Percentiles rank a stretch among this genome's conserved stretches.
Evolutionary conservation across 2,888 invertebrate genomes (phyloP).

Genomic region (Meteorus cinctellus): DNA sequence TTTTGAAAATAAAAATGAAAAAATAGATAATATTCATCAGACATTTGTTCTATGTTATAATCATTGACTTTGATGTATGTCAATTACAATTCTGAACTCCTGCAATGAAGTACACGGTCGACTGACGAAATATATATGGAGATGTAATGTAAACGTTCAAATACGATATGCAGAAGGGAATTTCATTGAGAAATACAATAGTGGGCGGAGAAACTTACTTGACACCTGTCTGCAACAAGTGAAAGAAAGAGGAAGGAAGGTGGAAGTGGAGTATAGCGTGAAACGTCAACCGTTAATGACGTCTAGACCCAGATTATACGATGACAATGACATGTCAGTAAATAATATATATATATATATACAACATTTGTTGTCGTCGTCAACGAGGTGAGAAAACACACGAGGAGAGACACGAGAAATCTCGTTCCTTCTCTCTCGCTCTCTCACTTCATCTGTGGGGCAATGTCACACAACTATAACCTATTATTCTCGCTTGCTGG

Average conservation of each 20-base stretch:
- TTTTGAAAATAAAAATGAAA: too few relatives aligned
- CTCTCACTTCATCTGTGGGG: conserved; percentile 64
- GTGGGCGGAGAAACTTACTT: conserved; percentile 59
- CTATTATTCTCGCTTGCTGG: conserved; percentile 65
- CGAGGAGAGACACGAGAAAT: conserved; percentile 25
- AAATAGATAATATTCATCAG: too few relatives aligned
- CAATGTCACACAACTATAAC: conserved; percentile 66
- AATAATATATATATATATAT: conserved; percentile 37
- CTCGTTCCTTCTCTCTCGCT: conserved; percentile 47
- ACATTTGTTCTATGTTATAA: conserved; percentile 4
- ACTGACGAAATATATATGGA: too few relatives aligned
- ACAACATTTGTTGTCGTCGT: background rate
- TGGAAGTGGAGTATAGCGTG: conserved; percentile 35
- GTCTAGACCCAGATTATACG: conserved; percentile 66
- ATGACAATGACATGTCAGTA: conserved; percentile 60
- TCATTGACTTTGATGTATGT: too few relatives aligned
- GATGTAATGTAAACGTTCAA: conserved; percentile 16
- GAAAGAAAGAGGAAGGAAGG: conserved; percentile 50
- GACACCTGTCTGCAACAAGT: conserved; percentile 59
- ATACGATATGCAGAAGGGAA: conserved; percentile 41
- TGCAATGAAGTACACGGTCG: too few relatives aligned
- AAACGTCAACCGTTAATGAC: conserved; percentile 41
- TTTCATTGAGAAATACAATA: conserved; percentile 65
- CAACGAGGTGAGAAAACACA: conserved; percentile 34
- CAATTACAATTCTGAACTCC: too few relatives aligned